phyloP scores from a whole-genome alignment of 2,797 vertebrate species.

The Salmo trutta region DNA sequence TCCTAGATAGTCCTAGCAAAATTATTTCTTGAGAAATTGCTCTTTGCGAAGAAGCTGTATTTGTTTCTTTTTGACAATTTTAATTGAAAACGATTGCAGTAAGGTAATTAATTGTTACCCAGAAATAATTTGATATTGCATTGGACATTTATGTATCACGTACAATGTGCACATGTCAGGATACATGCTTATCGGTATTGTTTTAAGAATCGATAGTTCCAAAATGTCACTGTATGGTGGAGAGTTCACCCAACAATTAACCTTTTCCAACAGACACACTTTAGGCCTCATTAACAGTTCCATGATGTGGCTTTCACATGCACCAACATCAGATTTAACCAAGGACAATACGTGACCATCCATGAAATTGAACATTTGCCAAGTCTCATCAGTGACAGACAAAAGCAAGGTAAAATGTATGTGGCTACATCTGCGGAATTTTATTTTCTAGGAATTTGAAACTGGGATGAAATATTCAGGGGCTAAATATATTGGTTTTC shows the following conservation, averaged over 20 bases:
- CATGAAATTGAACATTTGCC: constrained; percentile 87
- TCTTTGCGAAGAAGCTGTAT: too few species aligned
- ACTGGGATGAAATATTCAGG: constrained; percentile 71
- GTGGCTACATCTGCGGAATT: constrained; percentile 64
- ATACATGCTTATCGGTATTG: constrained; percentile 17
- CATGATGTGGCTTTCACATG: constrained; percentile 60
- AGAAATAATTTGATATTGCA: not conserved
- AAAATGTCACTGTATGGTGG: constrained; percentile 55
- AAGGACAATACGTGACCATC: constrained; percentile 70
- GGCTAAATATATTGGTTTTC: constrained; percentile 60
- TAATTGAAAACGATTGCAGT: too few species aligned
- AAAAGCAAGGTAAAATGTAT: constrained; percentile 76
- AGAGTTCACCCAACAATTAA: constrained; percentile 61
- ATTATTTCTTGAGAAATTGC: too few species aligned
- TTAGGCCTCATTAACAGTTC: constrained; percentile 72
- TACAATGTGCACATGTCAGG: constrained; percentile 35
- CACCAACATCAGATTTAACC: constrained; percentile 76
- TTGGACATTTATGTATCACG: constrained; percentile 14
- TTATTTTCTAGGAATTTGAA: constrained; percentile 69
- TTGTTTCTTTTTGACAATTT: too few species aligned
- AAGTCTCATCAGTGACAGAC: constrained; percentile 74
- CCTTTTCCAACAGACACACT: constrained; percentile 64
- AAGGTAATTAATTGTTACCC: too few species aligned
- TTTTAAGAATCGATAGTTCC: constrained; percentile 42
- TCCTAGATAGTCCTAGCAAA: too few species aligned